A percentile compares a stretch with the other conserved stretches of the same genome.
These are phyloP conservation scores for Saturnia japonica DNA, from an alignment of 2,888 invertebrate species.

Conservation along the genomic window DNA sequence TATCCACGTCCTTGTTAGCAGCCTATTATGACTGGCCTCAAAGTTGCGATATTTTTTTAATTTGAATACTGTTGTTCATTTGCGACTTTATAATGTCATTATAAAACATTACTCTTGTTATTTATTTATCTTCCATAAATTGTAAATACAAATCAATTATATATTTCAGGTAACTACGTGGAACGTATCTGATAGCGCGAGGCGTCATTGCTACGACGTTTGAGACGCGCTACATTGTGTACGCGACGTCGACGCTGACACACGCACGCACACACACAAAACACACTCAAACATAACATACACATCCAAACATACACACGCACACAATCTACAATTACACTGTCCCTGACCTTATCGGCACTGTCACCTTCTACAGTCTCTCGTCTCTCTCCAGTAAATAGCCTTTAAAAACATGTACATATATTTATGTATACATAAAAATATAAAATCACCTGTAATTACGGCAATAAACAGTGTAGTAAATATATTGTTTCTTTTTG, in stretches of 20 bases:
- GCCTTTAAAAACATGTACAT: background rate
- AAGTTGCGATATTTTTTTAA: background rate
- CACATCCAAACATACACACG: background rate
- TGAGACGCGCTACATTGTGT: conserved; percentile 68
- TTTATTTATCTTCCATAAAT: background rate
- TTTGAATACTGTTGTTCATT: background rate
- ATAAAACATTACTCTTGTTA: background rate
- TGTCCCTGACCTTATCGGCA: background rate
- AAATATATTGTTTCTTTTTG: background rate
- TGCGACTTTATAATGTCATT: too few species aligned
- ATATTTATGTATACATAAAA: background rate
- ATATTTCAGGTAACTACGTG: conserved; percentile 87
- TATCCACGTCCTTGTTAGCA: too few species aligned
- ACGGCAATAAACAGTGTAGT: background rate
- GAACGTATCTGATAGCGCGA: conserved; percentile 80
- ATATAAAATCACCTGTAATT: background rate
- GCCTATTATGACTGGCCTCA: too few species aligned
- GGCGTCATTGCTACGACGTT: conserved; percentile 69
- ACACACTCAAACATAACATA: background rate
- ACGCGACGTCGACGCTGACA: conserved; percentile 50
- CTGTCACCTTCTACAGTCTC: background rate
- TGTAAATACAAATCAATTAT: background rate
- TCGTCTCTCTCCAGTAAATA: background rate
- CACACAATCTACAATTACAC: background rate
- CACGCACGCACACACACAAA: conserved; percentile 10